Conservation (phyloP, 2,797 vertebrate genomes). For the Rhabdomys pumilio region DNA sequence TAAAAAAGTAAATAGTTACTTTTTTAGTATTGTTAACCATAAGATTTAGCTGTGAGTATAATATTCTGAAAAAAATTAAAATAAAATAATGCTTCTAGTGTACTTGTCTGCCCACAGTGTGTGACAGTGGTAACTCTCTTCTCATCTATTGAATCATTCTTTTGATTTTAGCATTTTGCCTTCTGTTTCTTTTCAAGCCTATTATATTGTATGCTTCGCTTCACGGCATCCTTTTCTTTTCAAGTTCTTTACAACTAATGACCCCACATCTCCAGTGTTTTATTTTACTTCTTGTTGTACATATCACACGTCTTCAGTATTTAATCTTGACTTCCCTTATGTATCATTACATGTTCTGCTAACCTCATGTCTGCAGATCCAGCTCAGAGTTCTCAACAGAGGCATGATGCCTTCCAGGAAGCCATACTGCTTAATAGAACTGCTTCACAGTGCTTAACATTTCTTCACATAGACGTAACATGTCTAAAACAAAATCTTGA, state of each 20-base stretch:
- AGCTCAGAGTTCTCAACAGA: background rate
- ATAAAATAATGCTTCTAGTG: background rate
- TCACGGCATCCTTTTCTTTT: background rate
- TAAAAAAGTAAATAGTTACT: background rate
- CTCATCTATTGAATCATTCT: background rate
- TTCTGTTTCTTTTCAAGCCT: background rate
- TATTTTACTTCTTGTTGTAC: background rate
- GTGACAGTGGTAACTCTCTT: background rate
- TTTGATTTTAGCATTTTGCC: background rate
- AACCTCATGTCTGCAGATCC: background rate
- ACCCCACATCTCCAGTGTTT: background rate
- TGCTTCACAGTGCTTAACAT: background rate
- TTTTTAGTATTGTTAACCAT: no score
- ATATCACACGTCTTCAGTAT: background rate
- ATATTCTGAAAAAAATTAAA: background rate
- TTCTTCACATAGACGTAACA: background rate
- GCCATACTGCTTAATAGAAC: background rate
- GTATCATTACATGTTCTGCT: rapidly evolving
- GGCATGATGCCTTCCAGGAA: background rate
- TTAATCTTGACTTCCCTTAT: background rate
- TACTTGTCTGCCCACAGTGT: background rate
- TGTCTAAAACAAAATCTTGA: conserved; percentile 29
- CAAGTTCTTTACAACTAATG: background rate
- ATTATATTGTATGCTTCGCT: background rate
- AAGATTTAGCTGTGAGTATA: background rate